Base-by-base conservation (phyloP, 2,888 invertebrate genomes). In the Linhomoeus sp. region DNA sequence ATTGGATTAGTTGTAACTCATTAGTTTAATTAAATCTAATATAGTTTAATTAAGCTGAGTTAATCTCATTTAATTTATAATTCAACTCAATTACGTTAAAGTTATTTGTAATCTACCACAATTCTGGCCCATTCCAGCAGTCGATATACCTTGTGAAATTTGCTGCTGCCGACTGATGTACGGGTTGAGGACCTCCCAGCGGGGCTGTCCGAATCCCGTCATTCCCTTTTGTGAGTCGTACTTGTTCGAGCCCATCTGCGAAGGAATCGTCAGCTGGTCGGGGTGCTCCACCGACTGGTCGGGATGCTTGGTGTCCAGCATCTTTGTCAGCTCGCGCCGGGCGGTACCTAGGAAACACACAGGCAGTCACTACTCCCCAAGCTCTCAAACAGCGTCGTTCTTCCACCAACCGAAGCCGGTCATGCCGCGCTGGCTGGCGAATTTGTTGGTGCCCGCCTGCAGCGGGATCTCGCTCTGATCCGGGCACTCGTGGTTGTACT, bases 271-370 rank as follows among this genome's bases (percentile, higher is more conserved):
- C 17, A 17, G 9, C 46, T 49, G 55, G 36, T 50, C 53, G 35
- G 54, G 53, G 44, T 59, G 59, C 12, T 50, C 50, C 39, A 22
- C 17, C 19, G 12, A 24, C 24, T 48, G 29, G 15, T 50, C 48
- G 17, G 63, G 64, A 49, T 64, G 63, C 52, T 62, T 64, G 36
- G 58, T 52, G 52, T 63, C 63, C 48, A 55, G 38, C 59, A 63
- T 63, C 51, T 58, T 59, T 23, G 61, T 62, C 43, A 59, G 56
- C 53, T 63, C 63, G 51, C 63, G 62, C 56, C 63, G 60, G 22
- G 53, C 55, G 17, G 63, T 63, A 19, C 50, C 50, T 7, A 24
- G 36, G 22, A 17, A 12, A 20, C 3, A 37, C 5, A 5, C 20
- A 20, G 3, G 37, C 17, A 17, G 5, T 29, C n/a, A 33, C 17